Evolutionary conservation across 2,113 vertebrate genomes (phyloP).

Genomic region (Oceanodroma tethys): DNA sequence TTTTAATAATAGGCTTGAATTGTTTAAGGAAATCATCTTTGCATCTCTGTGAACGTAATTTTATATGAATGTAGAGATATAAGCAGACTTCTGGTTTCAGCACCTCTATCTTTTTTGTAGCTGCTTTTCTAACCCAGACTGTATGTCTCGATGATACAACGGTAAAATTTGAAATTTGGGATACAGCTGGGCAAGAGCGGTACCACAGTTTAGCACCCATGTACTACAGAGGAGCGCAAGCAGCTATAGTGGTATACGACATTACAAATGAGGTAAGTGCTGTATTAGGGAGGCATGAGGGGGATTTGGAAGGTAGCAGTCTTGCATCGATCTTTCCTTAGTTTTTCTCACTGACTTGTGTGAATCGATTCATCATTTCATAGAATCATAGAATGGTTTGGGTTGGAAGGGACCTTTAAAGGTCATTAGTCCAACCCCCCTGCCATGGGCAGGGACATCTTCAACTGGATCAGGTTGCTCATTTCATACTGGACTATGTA

Average conservation of each 20-base stretch:
- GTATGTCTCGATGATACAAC: conserved; percentile 99
- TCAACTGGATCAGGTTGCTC: neutral
- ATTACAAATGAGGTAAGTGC: conserved; percentile 94
- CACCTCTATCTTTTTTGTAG: conserved; percentile 76
- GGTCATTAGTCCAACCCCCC: neutral
- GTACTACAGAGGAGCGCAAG: conserved; percentile 99
- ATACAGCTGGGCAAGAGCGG: conserved; percentile 97
- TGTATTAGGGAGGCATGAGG: neutral
- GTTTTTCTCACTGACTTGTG: neutral
- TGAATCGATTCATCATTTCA: neutral
- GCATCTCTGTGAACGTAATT: neutral
- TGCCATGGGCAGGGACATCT: neutral
- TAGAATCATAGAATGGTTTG: neutral
- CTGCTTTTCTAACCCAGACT: conserved; percentile 98
- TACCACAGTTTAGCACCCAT: conserved; percentile 99
- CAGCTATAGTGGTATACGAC: conserved; percentile 98
- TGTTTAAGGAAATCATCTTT: neutral
- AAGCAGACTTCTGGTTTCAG: neutral
- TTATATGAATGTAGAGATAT: neutral
- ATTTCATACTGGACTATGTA: neutral
- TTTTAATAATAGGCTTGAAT: neutral
- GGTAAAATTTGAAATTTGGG: conserved; percentile 99
- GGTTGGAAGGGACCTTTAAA: neutral
- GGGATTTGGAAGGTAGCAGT: neutral
- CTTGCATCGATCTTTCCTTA: neutral